These are phyloP conservation scores for Arothron firmamentum DNA, from an alignment of 2,113 vertebrate genomes.

Conservation along the genomic window DNA sequence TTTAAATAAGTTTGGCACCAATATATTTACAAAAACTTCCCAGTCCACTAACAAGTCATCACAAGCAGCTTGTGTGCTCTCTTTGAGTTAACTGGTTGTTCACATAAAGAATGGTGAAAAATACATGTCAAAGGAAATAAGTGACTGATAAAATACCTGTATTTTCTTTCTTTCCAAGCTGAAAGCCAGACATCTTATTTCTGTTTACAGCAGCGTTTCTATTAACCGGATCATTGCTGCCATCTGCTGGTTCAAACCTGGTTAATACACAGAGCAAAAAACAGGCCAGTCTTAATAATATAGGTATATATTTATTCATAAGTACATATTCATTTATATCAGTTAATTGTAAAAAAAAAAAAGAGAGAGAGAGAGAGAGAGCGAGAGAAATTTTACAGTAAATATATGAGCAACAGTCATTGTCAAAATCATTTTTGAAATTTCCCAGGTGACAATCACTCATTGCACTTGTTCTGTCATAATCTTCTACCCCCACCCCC, in stretches of 20 bases:
- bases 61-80: no score
- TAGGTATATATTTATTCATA: conserved; percentile 83
- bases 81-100: no score
- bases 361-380: conserved; percentile 37
- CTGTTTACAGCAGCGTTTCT: not conserved
- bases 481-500: conserved; percentile 35
- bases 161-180: no score
- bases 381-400: conserved; percentile 69
- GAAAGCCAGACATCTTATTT: no score
- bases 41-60: no score
- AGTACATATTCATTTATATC: conserved; percentile 76
- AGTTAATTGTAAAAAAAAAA: conserved; percentile 76
- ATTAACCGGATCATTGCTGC: conserved; percentile 29
- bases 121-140: no score
- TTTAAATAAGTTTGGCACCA: no score
- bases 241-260: conserved; percentile 43
- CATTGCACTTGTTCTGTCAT: conserved; percentile 26
- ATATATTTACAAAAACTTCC: no score
- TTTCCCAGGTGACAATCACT: conserved; percentile 47
- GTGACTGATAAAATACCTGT: not conserved
- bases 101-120: no score
- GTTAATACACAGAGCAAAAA: conserved; percentile 1
- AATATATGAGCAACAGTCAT: conserved; percentile 74
- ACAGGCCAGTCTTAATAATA: conserved; percentile 74
- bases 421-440: conserved; percentile 62